Evolutionary conservation across 2,797 vertebrate genomes (phyloP).

Genomic region (Ctenochaetus hawaiiensis): DNA sequence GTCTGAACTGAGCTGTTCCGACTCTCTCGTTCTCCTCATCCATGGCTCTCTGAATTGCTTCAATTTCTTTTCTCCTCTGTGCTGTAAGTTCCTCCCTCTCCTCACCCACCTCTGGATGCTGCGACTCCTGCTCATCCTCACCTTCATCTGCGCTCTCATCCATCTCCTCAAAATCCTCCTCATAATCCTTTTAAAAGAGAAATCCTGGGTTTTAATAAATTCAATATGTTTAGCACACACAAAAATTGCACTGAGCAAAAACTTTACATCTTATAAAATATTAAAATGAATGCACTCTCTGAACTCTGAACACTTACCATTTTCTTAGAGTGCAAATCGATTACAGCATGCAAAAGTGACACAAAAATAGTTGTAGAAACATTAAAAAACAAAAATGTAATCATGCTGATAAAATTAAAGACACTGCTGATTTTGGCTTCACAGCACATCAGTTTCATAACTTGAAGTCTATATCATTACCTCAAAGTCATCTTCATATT

Average conservation of each 20-base stretch:
- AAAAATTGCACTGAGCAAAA: neutral
- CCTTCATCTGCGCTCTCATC: constrained; percentile 75
- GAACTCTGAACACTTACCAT: constrained; percentile 71
- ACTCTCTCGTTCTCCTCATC: constrained; percentile 91
- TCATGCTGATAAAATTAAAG: neutral
- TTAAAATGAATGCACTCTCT: neutral
- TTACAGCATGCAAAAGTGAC: constrained; percentile 72
- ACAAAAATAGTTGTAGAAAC: constrained; percentile 3
- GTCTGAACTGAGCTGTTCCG: constrained; percentile 70
- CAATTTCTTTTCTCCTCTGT: constrained; percentile 86
- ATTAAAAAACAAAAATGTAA: constrained; percentile 11
- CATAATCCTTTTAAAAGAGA: constrained; percentile 90
- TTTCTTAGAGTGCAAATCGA: constrained; percentile 75
- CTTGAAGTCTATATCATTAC: constrained; percentile 69
- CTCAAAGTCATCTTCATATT: constrained; percentile 96
- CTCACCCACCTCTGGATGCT: constrained; percentile 46
- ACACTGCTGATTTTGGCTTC: neutral
- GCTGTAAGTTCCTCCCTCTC: constrained; percentile 64
- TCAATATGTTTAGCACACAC: neutral
- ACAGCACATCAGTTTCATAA: neutral
- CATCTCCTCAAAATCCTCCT: constrained; percentile 93
- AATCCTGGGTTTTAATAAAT: neutral
- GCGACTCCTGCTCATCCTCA: constrained; percentile 48
- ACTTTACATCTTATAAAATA: constrained; percentile 1
- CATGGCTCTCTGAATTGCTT: constrained; percentile 93